Evolutionary conservation across 2,113 vertebrate species (phyloP), one percentile per base, ranked within the genome.

Genomic region (Setophaga coronata): DNA sequence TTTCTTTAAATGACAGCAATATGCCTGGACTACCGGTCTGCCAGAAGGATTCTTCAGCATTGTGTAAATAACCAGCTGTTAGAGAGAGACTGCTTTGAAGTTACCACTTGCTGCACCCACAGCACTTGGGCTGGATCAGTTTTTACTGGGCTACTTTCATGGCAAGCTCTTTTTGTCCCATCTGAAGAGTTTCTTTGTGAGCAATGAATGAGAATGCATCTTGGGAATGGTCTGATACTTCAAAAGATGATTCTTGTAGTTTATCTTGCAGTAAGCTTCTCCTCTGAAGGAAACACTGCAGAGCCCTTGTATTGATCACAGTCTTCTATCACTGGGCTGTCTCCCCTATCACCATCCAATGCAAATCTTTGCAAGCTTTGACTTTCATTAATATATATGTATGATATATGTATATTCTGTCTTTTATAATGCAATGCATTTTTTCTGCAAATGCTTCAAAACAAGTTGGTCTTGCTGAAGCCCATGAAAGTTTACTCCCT

Each of bases 121-220:
- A 83, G 72, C 72, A 88, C 31, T 83, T 81, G 84, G 87, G 77
- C 7, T 95, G 85, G 90, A 80, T 87, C 50, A 26, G 33, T 78
- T 97, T 97, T 94, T 95, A 88, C 82, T 74, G 58, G 67, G 78
- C 94, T 82, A 83, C 73, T 94, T 97, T 90, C 87, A 85, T 7
- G 48, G 95, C 76, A 87, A 89, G 64, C 50, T 97, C 86, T 92
- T 96, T 97, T 93, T 95, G 87, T 95, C 87, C 43, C 84, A 93
- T 60, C 72, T 95, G 95, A 97, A 94, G 82, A 82, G 83, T 28
- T 83, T 53, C 93, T 96, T 97, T 97, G 93, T 97, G 51, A 87
- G 87, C 43, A 90, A 61, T 93, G 91, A 97, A 95, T 93, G 26
- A 94, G 47, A 86, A 79, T 82, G 89, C 69, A 80, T 79, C 93